Conservation (phyloP, 37 sponge, comb jelly and placozoan genomes). For the Spongilla lacustris region DNA sequence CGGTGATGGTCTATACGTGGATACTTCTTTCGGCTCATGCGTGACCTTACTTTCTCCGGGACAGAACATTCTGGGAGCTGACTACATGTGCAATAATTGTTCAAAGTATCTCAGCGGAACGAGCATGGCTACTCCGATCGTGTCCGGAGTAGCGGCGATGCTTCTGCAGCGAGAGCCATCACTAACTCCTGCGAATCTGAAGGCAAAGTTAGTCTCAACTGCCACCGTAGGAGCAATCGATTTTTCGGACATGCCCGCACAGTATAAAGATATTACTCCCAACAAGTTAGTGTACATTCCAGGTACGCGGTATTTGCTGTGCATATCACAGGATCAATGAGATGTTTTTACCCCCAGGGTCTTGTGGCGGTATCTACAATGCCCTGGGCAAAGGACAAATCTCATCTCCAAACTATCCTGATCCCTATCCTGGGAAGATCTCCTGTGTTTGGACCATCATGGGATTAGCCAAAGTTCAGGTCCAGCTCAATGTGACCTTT, state of each 20-base stretch:
- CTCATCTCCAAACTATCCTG: constrained; percentile 36
- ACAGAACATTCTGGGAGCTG: constrained; percentile 53
- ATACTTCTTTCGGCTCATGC: constrained; percentile 66
- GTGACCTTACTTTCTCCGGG: constrained; percentile 83
- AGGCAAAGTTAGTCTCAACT: constrained; percentile 6
- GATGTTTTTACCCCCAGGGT: background rate
- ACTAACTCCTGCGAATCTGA: constrained; percentile 45
- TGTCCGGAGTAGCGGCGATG: constrained; percentile 68
- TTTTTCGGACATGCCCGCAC: constrained; percentile 9
- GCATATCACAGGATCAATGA: background rate
- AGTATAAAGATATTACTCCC: constrained; percentile 32
- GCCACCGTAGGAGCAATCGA: constrained; percentile 27
- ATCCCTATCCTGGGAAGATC: constrained; percentile 28
- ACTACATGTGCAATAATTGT: constrained; percentile 43
- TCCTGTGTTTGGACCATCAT: constrained; percentile 47
- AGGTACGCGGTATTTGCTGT: constrained; percentile 15
- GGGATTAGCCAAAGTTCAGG: background rate
- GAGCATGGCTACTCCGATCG: constrained; percentile 64
- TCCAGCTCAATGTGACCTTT: constrained; percentile 16
- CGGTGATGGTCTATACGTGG: constrained; percentile 46
- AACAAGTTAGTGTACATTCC: constrained; percentile 50
- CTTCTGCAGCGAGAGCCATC: constrained; percentile 55
- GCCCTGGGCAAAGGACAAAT: background rate
- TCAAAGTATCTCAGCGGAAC: constrained; percentile 53
- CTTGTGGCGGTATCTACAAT: constrained; percentile 17